These are phyloP conservation scores for Sinelater perroti DNA, from an alignment of 2,888 invertebrate genomes.

Conservation along the genomic window DNA sequence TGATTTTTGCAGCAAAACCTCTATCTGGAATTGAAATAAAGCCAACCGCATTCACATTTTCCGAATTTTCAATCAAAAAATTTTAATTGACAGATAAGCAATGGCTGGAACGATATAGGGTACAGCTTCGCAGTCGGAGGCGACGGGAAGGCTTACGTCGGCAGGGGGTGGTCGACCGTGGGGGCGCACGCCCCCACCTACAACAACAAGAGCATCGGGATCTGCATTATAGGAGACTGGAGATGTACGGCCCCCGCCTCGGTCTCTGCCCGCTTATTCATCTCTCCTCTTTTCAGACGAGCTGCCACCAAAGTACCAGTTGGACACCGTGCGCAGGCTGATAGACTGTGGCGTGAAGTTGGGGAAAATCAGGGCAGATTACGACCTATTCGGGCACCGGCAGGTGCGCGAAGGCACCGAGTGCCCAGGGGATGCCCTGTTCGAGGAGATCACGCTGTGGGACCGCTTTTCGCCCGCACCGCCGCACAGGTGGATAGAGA, in stretches of 20 bases:
- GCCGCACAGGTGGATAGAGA: slow-evolving; percentile 20
- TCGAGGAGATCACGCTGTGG: slow-evolving; percentile 71
- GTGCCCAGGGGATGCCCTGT: slow-evolving; percentile 73
- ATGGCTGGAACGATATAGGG: slow-evolving; percentile 76
- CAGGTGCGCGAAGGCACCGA: slow-evolving; percentile 68
- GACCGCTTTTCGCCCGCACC: slow-evolving; percentile 58
- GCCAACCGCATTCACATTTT: too few species aligned
- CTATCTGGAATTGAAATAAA: too few species aligned
- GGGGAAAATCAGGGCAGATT: slow-evolving; percentile 68
- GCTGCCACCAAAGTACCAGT: slow-evolving; percentile 68
- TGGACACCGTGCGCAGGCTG: slow-evolving; percentile 66
- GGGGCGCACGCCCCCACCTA: slow-evolving; percentile 78
- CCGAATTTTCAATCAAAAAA: not conserved
- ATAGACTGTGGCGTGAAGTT: slow-evolving; percentile 69
- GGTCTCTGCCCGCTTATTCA: too few species aligned
- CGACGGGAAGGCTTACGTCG: slow-evolving; percentile 75
- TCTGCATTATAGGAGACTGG: slow-evolving; percentile 79
- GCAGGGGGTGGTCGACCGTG: slow-evolving; percentile 73
- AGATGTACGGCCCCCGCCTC: too few species aligned
- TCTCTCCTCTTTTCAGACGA: slow-evolving; percentile 63
- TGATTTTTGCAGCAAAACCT: not conserved
- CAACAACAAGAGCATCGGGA: slow-evolving; percentile 74
- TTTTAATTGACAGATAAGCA: slow-evolving; percentile 47
- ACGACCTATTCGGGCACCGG: slow-evolving; percentile 71
- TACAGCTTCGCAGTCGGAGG: slow-evolving; percentile 77